phyloP scores from a whole-genome alignment of 2,888 invertebrate genomes.

The Ernsta delagoae region DNA sequence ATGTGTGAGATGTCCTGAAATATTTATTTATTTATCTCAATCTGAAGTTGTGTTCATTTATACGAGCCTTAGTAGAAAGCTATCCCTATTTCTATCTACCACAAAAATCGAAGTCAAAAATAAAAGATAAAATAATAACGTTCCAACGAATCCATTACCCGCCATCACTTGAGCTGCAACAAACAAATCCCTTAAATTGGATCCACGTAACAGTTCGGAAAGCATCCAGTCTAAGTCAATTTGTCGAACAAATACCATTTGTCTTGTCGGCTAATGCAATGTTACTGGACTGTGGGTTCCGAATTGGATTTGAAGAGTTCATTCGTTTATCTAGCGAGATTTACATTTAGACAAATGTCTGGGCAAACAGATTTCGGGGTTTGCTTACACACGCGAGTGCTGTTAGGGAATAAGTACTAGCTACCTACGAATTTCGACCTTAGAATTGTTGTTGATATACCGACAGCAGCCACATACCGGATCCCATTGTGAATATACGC shows the following conservation, averaged over 20 bases:
- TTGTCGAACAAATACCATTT: conserved; percentile 56
- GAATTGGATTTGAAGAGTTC: conserved; percentile 22
- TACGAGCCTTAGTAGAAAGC: too few relatives aligned
- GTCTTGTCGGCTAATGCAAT: conserved; percentile 50
- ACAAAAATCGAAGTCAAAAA: too few relatives aligned
- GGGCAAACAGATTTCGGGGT: conserved; percentile 1
- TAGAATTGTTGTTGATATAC: too few relatives aligned
- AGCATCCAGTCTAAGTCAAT: conserved; percentile 51
- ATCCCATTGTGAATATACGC: too few relatives aligned
- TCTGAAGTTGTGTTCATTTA: too few relatives aligned
- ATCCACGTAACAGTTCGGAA: conserved; percentile 42
- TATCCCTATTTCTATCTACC: too few relatives aligned
- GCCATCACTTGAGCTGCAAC: not conserved
- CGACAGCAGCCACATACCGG: too few relatives aligned
- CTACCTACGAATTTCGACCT: too few relatives aligned
- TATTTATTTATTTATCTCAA: too few relatives aligned
- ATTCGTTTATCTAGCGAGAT: conserved; percentile 26
- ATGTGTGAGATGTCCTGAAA: too few relatives aligned
- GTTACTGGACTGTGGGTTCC: conserved; percentile 38
- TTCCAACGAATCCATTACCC: not conserved
- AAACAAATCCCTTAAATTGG: conserved; percentile 24
- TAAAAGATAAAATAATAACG: too few relatives aligned
- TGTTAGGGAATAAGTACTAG: too few relatives aligned
- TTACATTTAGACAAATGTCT: conserved; percentile 20
- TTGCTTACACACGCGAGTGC: not conserved